A percentile compares a stretch with the other conserved stretches of the same genome.
Evolutionary conservation across 2,888 invertebrate genomes (phyloP).

Genomic region (Elysia crispata): DNA sequence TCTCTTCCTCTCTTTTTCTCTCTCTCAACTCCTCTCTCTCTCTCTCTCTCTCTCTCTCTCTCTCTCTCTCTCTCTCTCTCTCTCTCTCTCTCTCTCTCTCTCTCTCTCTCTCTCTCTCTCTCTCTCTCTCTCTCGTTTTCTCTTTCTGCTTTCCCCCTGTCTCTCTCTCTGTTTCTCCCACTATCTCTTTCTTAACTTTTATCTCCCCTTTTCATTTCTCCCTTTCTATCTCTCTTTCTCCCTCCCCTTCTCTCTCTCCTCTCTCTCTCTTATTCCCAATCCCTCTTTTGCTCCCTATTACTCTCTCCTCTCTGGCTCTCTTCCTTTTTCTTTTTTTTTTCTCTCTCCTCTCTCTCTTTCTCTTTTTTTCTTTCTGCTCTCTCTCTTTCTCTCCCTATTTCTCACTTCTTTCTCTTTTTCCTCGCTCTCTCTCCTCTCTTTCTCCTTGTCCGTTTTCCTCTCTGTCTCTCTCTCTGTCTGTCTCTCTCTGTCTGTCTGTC

Average conservation of each 20-base stretch:
- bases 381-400: too few relatives aligned
- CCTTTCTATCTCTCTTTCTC: background rate
- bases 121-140: too few relatives aligned
- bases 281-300: too few relatives aligned
- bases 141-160: background rate
- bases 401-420: too few relatives aligned
- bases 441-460: too few relatives aligned
- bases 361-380: background rate
- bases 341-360: conserved; percentile 9
- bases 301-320: too few relatives aligned
- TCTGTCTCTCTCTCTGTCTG: background rate
- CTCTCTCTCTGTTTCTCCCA: background rate
- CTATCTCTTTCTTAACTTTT: background rate
- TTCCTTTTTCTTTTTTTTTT: background rate
- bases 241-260: background rate
- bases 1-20: conserved; percentile 14
- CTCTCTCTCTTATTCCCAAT: background rate
- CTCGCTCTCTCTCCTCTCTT: too few relatives aligned
- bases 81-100: too few relatives aligned
- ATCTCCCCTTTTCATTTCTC: background rate
- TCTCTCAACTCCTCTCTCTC: conserved; percentile 10
- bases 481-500: background rate
- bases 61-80: background rate
- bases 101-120: too few relatives aligned
- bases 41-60: background rate